Evolutionary conservation across 2,888 invertebrate genomes (phyloP).

Genomic region (Lycaena phlaeas): DNA sequence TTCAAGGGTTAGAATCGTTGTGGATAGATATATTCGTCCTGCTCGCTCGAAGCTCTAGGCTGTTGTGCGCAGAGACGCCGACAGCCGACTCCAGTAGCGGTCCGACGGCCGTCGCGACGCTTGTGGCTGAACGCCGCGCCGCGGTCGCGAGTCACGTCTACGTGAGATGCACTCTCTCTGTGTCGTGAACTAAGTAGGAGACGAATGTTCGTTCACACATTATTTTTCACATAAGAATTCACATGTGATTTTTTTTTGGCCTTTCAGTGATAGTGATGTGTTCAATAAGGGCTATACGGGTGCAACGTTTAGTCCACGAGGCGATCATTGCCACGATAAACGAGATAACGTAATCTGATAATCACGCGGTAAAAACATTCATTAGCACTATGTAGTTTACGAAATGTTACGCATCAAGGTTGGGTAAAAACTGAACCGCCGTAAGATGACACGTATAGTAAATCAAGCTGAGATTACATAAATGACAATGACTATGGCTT

Average conservation of each 20-base stretch:
- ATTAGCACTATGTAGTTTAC: slow-evolving; percentile 40
- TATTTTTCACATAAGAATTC: too few relatives aligned
- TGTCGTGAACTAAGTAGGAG: background rate
- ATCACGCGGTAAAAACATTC: slow-evolving; percentile 58
- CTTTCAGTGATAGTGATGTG: too few relatives aligned
- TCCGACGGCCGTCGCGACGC: slow-evolving; percentile 71
- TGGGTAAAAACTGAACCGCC: background rate
- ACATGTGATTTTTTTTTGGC: too few relatives aligned
- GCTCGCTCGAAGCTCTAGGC: slow-evolving; percentile 64
- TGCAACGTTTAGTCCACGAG: slow-evolving; percentile 29
- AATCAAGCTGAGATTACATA: too few relatives aligned
- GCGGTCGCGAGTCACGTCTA: slow-evolving; percentile 47
- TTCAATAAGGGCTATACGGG: slow-evolving; percentile 39
- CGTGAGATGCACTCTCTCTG: slow-evolving; percentile 43
- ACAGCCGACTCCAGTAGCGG: slow-evolving; percentile 58
- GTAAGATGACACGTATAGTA: background rate
- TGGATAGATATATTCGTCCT: slow-evolving; percentile 53
- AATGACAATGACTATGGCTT: too few relatives aligned
- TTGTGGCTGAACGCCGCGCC: slow-evolving; percentile 64
- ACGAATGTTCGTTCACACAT: background rate
- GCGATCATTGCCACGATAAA: slow-evolving; percentile 48
- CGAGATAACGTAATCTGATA: slow-evolving; percentile 64
- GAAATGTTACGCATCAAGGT: background rate
- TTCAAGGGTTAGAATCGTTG: slow-evolving; percentile 66
- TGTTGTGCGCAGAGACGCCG: slow-evolving; percentile 59